Percentiles rank a stretch among this genome's conserved stretches.
phyloP scores from a whole-genome alignment of 1,140 invertebrate genomes.

The Drosophila guanche region DNA sequence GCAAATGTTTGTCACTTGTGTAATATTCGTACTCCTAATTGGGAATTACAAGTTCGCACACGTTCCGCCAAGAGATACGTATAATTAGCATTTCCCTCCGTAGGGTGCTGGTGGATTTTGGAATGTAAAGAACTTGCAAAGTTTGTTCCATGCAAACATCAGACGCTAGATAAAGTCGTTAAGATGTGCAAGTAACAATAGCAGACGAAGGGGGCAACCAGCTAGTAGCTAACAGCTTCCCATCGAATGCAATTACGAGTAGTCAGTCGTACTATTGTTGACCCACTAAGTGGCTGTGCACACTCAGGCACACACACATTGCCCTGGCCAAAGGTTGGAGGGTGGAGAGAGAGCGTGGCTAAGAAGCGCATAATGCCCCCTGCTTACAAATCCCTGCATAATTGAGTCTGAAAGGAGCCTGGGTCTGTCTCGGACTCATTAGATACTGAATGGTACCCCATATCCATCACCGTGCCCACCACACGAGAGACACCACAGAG shows the following conservation, averaged over 20 bases:
- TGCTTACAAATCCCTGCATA: slow-evolving; percentile 30
- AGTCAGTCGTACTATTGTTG: slow-evolving; percentile 3
- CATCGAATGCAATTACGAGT: slow-evolving; percentile 37
- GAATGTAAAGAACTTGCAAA: slow-evolving; percentile 35
- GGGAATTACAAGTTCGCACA: slow-evolving; percentile 59
- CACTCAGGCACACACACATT: slow-evolving; percentile 12
- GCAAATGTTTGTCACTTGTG: slow-evolving; percentile 70
- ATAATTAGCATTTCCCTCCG: slow-evolving; percentile 45
- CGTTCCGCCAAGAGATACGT: slow-evolving; percentile 53
- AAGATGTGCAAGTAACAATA: slow-evolving; percentile 20
- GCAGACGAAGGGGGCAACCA: slow-evolving; percentile 5
- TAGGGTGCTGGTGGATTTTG: slow-evolving; percentile 1
- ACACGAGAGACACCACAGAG: background rate
- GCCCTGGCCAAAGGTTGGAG: slow-evolving; percentile 8
- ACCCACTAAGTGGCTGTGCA: slow-evolving; percentile 20
- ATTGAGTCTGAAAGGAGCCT: slow-evolving; percentile 34
- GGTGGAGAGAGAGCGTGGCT: background rate
- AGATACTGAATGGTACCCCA: slow-evolving; percentile 5
- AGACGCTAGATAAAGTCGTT: slow-evolving; percentile 45
- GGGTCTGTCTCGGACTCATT: slow-evolving; percentile 19
- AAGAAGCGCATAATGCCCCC: slow-evolving; percentile 5
- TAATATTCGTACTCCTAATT: slow-evolving; percentile 66
- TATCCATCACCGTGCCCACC: background rate
- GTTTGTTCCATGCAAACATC: slow-evolving; percentile 41
- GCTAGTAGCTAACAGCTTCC: slow-evolving; percentile 35